Base-by-base conservation (phyloP, 2,888 invertebrate species). In the Hylaea fasciaria region DNA sequence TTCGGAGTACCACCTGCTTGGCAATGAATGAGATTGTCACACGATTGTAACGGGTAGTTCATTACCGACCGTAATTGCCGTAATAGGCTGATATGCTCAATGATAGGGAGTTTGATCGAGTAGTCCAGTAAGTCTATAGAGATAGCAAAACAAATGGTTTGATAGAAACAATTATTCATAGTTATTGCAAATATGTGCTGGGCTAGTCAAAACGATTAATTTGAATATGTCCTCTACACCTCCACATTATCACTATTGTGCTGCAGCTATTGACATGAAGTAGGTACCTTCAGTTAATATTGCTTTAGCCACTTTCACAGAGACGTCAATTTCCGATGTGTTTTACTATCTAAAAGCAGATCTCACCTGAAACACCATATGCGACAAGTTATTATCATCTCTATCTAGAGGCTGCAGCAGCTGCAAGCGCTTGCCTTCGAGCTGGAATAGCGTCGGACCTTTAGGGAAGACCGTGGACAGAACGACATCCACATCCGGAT, bases 301-400 rank as follows among this genome's bases (percentile, higher is more conserved):
- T 22, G 22, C 22, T 22, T 22, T 22, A 3, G 22, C 5, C 22
- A 5, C 22, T 22, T 22, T 22, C 5, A 22, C 22, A 22, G 3
- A 22, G 2, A 2, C 22, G 3, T 22, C 22, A 22, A 22, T 22
- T 22, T 2, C 22, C 22, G 5, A 5, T 22, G 22, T 5, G 5
- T 22, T 22, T 22, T 22, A 3, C 2, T 22, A 22, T 5, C 5
- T 22, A 32, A 32, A 10, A 37, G 28, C n/a, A 17, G 1, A 35
- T n/a, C 29, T 87, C 86, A 97, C 97, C 95, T 97, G 97, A 82
- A 97, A 97, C 29, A 97, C 96, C 86, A 97, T 95, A 88, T 97
- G 97, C 57, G 97, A 97, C 57, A 97, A 92, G 81, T 96, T 97
- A 74, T 96, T 96, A 56, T 94, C 95, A 87, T 98, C 97, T 76